Percentiles rank a stretch among this genome's conserved stretches.
Evolutionary conservation across 2,797 vertebrate genomes (phyloP).

Genomic region (Poeciliopsis paucimaculata): DNA sequence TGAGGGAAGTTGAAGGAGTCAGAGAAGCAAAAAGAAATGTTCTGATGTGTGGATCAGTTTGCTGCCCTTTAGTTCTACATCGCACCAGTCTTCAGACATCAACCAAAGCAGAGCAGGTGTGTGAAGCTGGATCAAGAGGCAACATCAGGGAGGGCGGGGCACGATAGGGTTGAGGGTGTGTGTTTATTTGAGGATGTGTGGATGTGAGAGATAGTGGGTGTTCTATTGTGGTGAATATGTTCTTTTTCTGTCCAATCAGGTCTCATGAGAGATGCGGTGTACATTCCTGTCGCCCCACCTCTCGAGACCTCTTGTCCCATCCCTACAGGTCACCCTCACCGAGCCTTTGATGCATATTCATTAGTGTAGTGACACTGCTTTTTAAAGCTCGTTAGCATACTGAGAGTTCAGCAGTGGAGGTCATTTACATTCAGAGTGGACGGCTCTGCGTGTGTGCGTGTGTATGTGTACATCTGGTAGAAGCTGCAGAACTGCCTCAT

Average conservation of each 20-base stretch:
- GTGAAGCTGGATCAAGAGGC: conserved; percentile 33
- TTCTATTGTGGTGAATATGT: conserved; percentile 35
- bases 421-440: conserved; percentile 74
- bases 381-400: conserved; percentile 79
- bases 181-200: conserved; percentile 7
- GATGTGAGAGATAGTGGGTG: not conserved
- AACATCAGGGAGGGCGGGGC: conserved; percentile 35
- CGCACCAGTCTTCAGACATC: conserved; percentile 29
- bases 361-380: conserved; percentile 74
- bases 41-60: conserved; percentile 25
- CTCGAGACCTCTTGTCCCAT: conserved; percentile 60
- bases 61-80: conserved; percentile 33
- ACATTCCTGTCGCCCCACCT: conserved; percentile 52
- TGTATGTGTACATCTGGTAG: conserved; percentile 49
- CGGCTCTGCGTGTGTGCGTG: conserved; percentile 32
- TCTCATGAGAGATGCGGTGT: conserved; percentile 60
- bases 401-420: conserved; percentile 77
- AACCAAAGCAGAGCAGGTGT: conserved; percentile 58
- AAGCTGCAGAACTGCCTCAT: conserved; percentile 63
- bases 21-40: conserved; percentile 33
- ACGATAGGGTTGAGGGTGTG: conserved; percentile 27
- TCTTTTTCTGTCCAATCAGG: conserved; percentile 60
- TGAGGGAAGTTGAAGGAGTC: conserved; percentile 29
- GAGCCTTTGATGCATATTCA: conserved; percentile 77
- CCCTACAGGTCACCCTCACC: conserved; percentile 70